Percentiles rank a stretch among this genome's conserved stretches.
phyloP scores from a whole-genome alignment of 2,888 invertebrate genomes.

The Patella caerulea region DNA sequence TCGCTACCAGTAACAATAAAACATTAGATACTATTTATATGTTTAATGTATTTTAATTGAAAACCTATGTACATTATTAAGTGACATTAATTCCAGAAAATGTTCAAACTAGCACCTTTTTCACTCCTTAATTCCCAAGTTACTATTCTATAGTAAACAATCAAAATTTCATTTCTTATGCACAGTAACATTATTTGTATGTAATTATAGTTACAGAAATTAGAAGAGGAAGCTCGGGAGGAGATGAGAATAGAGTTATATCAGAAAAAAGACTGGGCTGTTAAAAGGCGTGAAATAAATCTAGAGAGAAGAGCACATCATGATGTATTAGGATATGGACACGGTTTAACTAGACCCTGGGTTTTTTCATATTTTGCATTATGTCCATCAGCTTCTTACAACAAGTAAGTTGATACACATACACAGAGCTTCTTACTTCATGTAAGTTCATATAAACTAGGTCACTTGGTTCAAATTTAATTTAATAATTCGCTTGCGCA shows the following conservation, averaged over 20 bases:
- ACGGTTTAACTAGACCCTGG: conserved; percentile 65
- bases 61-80: no score
- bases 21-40: no score
- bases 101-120: no score
- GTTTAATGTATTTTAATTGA: no score
- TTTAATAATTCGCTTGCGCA: no score
- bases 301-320: conserved; percentile 54
- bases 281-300: conserved; percentile 59
- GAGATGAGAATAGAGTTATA: conserved; percentile 57
- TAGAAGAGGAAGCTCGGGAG: conserved; percentile 57
- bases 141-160: no score
- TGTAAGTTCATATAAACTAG: conserved; percentile 26
- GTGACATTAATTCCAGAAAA: no score
- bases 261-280: conserved; percentile 42
- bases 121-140: no score
- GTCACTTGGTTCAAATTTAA: no score
- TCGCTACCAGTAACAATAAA: no score
- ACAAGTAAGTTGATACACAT: conserved; percentile 46
- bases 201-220: conserved; percentile 44
- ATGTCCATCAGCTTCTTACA: conserved; percentile 65
- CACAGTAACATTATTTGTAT: no score
- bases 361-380: conserved; percentile 64
- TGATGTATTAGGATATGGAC: conserved; percentile 54
- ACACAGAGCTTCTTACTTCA: conserved; percentile 54
- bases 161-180: no score